Base-by-base conservation (phyloP, 2,888 invertebrate genomes). In the Coelinius sp. region DNA sequence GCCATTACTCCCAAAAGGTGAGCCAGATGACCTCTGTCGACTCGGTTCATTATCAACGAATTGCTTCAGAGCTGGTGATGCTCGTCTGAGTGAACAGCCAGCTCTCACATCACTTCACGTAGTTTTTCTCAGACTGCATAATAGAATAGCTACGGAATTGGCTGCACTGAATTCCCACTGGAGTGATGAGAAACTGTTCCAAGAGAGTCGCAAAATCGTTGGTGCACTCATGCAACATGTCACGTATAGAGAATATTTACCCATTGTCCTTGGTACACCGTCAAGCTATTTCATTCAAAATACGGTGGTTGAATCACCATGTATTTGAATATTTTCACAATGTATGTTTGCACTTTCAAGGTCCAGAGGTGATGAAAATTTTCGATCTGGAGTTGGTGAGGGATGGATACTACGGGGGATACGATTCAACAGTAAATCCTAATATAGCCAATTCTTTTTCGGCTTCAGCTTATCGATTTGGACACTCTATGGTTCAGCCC, bases 131-230 rank as follows among this genome's bases (percentile, higher is more conserved):
- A 86, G 94, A 71, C 92, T 93, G 76, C 95, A 95, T 84, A 94
- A 94, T 84, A 91, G 93, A 74, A 90, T 97, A 78, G 94, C 95
- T 0, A 90, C 91, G 76, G 91, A 92, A 78, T 86, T 97, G 46
- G 90, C 92, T 4, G 90, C 91, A 59, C 82, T 95, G 46, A 97
- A 97, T 88, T 92, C 92, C 0, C 94, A 94, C 81, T 97, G 97
- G 97, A 93, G 93, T 81, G 97, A 97, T 83, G 96, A 97, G 83
- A 93, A 93, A 83, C 89, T 95, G 10, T 96, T 93, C 85, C 95
- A 96, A 82, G 97, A 97, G 87, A 92, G 95, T 0, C 89, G 96
- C 22, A 92, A 93, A 78, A 94, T 97, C 64, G 90, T 97, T 2
- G 93, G 93, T 0, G 96, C 96, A 12, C 90, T 94, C 85, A 89